Conservation (phyloP, 2,113 vertebrate genomes). For the Tachycineta bicolor region DNA sequence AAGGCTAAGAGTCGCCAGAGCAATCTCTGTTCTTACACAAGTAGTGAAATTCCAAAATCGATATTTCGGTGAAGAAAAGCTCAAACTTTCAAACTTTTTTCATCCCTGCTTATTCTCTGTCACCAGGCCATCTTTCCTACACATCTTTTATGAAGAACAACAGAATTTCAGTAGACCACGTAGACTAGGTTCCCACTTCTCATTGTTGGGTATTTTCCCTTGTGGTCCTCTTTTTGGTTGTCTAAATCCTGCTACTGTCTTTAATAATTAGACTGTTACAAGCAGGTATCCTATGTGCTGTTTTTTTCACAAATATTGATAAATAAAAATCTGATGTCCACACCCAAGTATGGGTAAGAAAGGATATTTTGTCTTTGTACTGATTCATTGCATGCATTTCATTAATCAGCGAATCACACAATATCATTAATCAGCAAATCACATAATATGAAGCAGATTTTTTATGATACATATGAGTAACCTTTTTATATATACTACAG, state of each 20-base stretch:
- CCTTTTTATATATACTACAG: neutral
- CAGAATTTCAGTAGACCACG: neutral
- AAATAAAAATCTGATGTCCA: neutral
- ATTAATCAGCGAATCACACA: neutral
- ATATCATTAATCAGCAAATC: neutral
- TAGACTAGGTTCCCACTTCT: neutral
- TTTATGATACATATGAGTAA: neutral
- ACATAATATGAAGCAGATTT: neutral
- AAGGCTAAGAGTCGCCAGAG: neutral
- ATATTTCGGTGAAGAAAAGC: neutral
- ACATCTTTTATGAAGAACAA: neutral
- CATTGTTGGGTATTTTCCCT: neutral
- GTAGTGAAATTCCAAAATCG: neutral
- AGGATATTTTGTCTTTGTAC: neutral
- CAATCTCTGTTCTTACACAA: neutral
- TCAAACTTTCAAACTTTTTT: neutral
- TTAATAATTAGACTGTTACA: neutral
- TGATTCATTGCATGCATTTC: neutral
- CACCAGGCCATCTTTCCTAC: neutral
- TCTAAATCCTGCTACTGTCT: neutral
- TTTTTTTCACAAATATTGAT: neutral
- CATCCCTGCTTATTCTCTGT: neutral
- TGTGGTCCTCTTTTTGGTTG: neutral
- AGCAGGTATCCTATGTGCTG: neutral
- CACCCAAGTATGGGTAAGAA: neutral